phyloP scores from a whole-genome alignment of 1,140 invertebrate species.

The Brachionus calyciflorus region DNA sequence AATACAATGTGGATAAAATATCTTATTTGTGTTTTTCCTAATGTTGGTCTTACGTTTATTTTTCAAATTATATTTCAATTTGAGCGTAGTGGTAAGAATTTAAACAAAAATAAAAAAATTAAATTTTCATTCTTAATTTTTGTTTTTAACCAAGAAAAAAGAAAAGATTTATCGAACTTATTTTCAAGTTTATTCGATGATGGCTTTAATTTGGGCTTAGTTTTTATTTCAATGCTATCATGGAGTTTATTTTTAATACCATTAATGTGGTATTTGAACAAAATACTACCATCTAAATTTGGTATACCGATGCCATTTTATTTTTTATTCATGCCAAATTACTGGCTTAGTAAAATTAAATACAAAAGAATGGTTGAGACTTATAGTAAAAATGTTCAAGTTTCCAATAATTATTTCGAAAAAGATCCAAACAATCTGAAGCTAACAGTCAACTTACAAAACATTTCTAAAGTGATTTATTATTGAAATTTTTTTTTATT shows the following conservation, averaged over 20 bases:
- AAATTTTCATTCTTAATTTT: neutral
- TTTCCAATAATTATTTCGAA: neutral
- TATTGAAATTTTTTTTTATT: neutral
- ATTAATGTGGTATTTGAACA: constrained; percentile 68
- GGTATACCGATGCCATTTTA: constrained; percentile 73
- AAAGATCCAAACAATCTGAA: neutral
- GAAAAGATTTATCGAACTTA: neutral
- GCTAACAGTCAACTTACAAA: neutral
- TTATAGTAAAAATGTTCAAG: neutral
- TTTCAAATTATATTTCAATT: constrained; percentile 36
- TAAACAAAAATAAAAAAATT: neutral
- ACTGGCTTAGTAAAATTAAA: neutral
- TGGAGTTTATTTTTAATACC: neutral
- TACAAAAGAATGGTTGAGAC: neutral
- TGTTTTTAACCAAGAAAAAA: neutral
- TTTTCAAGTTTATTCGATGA: neutral
- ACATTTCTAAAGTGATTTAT: constrained; percentile 3
- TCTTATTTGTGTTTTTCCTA: constrained; percentile 38
- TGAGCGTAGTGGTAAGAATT: constrained; percentile 38
- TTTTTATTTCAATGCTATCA: neutral
- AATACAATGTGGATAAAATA: neutral
- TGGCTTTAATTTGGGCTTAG: neutral
- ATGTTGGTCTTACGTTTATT: neutral
- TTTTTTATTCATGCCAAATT: constrained; percentile 66
- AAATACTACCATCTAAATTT: constrained; percentile 66